These are phyloP conservation scores for Ammodytes marinus DNA, from an alignment of 2,113 vertebrate species.

Conservation along the genomic window DNA sequence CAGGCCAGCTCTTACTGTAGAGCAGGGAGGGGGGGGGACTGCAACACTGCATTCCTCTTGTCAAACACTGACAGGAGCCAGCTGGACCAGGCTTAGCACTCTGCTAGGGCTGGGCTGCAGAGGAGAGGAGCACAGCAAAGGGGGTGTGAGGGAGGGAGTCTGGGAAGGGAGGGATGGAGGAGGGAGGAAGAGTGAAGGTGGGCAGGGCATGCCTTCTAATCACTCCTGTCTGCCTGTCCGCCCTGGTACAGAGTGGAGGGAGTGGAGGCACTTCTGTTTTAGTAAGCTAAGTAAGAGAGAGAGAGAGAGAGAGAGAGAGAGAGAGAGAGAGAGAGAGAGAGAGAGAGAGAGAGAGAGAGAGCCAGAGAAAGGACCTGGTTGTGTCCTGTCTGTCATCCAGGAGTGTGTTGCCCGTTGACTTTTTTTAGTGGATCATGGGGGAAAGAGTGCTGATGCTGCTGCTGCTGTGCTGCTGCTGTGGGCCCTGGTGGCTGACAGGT, in stretches of 20 bases:
- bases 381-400: slow-evolving; percentile 42
- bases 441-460: slow-evolving; percentile 58
- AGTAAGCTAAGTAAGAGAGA: slow-evolving; percentile 27
- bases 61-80: slow-evolving; percentile 88
- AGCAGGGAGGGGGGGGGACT: slow-evolving; percentile 38
- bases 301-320: slow-evolving; percentile 19
- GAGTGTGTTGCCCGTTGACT: slow-evolving; percentile 33
- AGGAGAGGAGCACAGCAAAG: slow-evolving; percentile 18
- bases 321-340: slow-evolving; percentile 36
- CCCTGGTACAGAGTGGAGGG: slow-evolving; percentile 74
- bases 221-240: slow-evolving; percentile 77
- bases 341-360: slow-evolving; percentile 11
- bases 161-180: slow-evolving; percentile 64
- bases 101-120: slow-evolving; percentile 64
- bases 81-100: slow-evolving; percentile 88
- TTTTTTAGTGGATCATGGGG: slow-evolving; percentile 58
- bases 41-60: slow-evolving; percentile 84
- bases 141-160: slow-evolving; percentile 53
- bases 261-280: slow-evolving; percentile 37
- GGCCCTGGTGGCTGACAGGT: slow-evolving; percentile 71
- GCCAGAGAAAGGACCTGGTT: slow-evolving; percentile 10
- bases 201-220: slow-evolving; percentile 80
- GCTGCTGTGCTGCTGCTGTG: slow-evolving; percentile 57
- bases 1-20: slow-evolving; percentile 23
- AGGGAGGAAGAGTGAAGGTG: slow-evolving; percentile 66